Conservation (phyloP, 2,888 invertebrate genomes). For the Meganola albula region DNA sequence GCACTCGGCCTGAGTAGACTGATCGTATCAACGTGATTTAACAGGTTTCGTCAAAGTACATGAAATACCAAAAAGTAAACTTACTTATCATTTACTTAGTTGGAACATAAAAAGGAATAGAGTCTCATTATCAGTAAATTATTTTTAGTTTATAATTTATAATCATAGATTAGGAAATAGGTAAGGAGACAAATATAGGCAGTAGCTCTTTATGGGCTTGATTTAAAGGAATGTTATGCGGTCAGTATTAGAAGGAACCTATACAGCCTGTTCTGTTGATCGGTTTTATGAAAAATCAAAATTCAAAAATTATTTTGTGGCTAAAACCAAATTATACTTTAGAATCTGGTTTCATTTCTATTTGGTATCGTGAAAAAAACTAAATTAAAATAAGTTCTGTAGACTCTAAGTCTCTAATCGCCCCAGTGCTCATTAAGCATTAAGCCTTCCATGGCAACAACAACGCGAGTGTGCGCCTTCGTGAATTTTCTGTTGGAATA, state of each 20-base stretch:
- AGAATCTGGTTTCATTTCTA: too few relatives aligned
- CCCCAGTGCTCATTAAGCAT: too few relatives aligned
- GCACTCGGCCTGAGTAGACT: too few relatives aligned
- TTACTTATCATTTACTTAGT: not conserved
- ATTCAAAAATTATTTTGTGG: too few relatives aligned
- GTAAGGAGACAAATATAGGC: conserved; percentile 17
- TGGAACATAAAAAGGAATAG: conserved; percentile 29
- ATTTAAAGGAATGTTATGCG: conserved; percentile 13
- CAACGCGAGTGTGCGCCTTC: too few relatives aligned
- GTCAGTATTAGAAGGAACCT: conserved; percentile 19
- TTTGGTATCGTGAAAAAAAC: too few relatives aligned
- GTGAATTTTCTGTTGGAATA: too few relatives aligned
- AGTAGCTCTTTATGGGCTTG: conserved; percentile 42
- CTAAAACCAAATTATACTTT: too few relatives aligned
- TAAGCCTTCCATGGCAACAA: too few relatives aligned
- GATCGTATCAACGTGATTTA: too few relatives aligned
- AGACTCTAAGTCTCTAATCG: too few relatives aligned
- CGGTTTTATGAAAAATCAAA: conserved; percentile 3
- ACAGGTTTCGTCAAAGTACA: conserved; percentile 18
- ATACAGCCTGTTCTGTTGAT: conserved; percentile 15
- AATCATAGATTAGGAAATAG: conserved; percentile 46
- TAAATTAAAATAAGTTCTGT: too few relatives aligned
- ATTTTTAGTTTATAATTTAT: conserved; percentile 38
- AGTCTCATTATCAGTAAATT: conserved; percentile 51
- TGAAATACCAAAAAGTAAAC: conserved; percentile 21